phyloP scores from a whole-genome alignment of 2,888 invertebrate genomes.

The Drosophila monieri region DNA sequence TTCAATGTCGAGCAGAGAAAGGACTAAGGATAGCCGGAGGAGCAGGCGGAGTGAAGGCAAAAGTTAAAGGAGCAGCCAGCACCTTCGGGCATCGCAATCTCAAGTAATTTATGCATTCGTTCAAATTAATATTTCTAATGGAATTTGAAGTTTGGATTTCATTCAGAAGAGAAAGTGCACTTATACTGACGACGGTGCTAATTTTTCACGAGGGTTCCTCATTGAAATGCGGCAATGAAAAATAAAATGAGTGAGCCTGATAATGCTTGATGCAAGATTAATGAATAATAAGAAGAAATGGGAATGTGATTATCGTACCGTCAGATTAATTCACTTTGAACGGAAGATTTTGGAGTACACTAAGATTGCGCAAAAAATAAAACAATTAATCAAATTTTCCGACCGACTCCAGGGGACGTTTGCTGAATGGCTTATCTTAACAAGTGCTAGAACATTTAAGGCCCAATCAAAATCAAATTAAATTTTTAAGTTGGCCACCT shows the following conservation, averaged over 20 bases:
- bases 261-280: not conserved
- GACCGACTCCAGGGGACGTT: not conserved
- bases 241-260: not conserved
- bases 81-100: constrained; percentile 33
- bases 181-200: constrained; percentile 21
- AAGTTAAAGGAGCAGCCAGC: constrained; percentile 27
- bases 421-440: not conserved
- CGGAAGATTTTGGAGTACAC: not conserved
- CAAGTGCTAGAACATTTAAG: not conserved
- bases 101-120: constrained; percentile 49
- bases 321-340: not conserved
- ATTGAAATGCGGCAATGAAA: constrained; percentile 17
- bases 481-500: not conserved
- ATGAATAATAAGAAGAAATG: constrained; percentile 1
- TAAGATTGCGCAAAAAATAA: not conserved
- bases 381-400: not conserved
- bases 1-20: constrained; percentile 3
- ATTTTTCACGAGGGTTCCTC: constrained; percentile 28
- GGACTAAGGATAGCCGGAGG: not conserved
- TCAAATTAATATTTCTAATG: constrained; percentile 76
- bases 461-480: not conserved
- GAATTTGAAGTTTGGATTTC: constrained; percentile 65
- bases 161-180: constrained; percentile 50
- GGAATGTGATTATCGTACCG: not conserved
- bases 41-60: constrained; percentile 1